Percentiles rank a stretch among this genome's conserved stretches.
Conservation (phyloP, 2,797 vertebrate genomes). For the Odontamblyopus rebecca region DNA sequence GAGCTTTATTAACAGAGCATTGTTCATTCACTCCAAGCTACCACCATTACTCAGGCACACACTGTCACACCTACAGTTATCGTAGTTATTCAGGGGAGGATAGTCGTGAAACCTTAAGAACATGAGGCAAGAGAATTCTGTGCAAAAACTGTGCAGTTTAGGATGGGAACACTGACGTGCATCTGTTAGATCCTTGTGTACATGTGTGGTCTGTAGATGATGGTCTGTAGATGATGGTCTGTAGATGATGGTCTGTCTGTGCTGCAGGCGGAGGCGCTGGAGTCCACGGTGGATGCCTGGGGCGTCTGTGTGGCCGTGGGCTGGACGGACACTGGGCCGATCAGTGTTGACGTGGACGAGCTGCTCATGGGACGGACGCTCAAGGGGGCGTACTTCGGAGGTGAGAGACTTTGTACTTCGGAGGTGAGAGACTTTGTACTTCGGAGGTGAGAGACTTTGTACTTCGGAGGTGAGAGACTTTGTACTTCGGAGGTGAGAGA, state of each 20-base stretch:
- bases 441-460: too few relatives aligned
- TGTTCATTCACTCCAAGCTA: too few relatives aligned
- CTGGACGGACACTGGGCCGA: conserved; percentile 81
- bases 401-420: conserved; percentile 58
- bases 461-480: too few relatives aligned
- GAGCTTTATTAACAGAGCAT: too few relatives aligned
- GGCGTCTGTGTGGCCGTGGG: conserved; percentile 88
- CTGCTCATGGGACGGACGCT: conserved; percentile 86
- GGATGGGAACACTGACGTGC: not conserved
- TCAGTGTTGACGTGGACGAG: conserved; percentile 82
- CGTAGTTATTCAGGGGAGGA: too few relatives aligned
- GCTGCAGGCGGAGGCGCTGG: conserved; percentile 83
- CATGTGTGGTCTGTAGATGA: not conserved
- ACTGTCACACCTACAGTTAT: too few relatives aligned
- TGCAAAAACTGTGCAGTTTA: too few relatives aligned
- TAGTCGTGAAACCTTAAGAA: too few relatives aligned
- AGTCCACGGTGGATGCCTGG: conserved; percentile 86
- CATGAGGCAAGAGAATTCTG: too few relatives aligned
- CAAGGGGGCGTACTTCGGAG: conserved; percentile 92
- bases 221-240: not conserved
- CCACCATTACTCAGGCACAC: too few relatives aligned
- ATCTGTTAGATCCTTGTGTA: not conserved
- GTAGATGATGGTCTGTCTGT: not conserved
- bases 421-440: too few relatives aligned
- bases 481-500: too few relatives aligned